Evolutionary conservation across 2,113 vertebrate genomes (phyloP).

Genomic region (Mixornis gularis): DNA sequence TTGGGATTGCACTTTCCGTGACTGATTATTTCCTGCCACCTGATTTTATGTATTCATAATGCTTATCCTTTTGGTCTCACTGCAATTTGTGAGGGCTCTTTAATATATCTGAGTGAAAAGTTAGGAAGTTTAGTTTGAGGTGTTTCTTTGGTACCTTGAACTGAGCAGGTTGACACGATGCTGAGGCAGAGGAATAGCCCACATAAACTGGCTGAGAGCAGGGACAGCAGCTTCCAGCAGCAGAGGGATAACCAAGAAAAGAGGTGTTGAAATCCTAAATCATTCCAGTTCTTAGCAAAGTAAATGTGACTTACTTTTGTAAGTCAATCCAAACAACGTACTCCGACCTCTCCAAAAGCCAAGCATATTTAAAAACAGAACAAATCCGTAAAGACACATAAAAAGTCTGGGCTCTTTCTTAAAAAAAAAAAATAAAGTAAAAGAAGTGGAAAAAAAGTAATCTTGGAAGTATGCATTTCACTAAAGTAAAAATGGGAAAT

Average conservation of each 20-base stretch:
- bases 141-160: background rate
- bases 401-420: background rate
- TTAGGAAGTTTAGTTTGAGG: background rate
- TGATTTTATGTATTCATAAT: background rate
- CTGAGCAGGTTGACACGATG: background rate
- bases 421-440: background rate
- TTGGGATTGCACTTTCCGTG: background rate
- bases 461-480: background rate
- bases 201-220: background rate
- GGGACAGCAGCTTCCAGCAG: background rate
- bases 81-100: background rate
- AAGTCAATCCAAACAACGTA: background rate
- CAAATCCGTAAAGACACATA: background rate
- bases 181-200: background rate
- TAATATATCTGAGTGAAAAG: background rate
- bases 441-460: background rate
- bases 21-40: background rate
- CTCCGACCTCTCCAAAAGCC: background rate
- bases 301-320: background rate
- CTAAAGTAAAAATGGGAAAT: background rate
- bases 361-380: background rate
- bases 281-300: background rate
- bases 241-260: background rate
- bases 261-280: background rate
- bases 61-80: background rate